Conservation (phyloP, 2,888 invertebrate species). For the Protophormia terraenovae region DNA sequence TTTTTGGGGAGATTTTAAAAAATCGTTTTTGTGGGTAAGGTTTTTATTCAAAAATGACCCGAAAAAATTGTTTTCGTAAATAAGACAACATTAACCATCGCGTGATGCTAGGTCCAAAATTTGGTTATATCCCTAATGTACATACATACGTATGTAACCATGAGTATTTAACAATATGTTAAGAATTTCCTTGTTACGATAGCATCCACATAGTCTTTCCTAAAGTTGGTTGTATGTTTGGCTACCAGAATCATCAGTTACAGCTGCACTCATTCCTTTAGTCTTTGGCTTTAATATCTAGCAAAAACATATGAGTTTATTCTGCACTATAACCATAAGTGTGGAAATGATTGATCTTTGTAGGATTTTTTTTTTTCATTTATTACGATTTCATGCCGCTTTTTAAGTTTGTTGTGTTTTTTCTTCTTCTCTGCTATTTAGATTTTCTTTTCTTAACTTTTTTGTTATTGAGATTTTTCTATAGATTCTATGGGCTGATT, state of each 20-base stretch:
- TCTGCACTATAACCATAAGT: slow-evolving; percentile 62
- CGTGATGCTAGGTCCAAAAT: too few relatives aligned
- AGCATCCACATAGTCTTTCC: not conserved
- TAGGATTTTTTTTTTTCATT: slow-evolving; percentile 42
- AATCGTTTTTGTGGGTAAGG: too few relatives aligned
- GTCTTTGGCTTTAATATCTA: not conserved
- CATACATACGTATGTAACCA: too few relatives aligned
- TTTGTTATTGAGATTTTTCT: slow-evolving; percentile 48
- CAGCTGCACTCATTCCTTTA: slow-evolving; percentile 32
- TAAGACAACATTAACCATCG: too few relatives aligned
- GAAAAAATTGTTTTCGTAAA: too few relatives aligned
- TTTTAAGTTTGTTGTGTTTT: slow-evolving; percentile 39
- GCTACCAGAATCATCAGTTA: slow-evolving; percentile 7
- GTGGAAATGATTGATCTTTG: slow-evolving; percentile 77
- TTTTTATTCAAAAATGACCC: too few relatives aligned
- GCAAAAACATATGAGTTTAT: not conserved
- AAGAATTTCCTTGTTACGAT: slow-evolving; percentile 40
- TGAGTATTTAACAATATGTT: too few relatives aligned
- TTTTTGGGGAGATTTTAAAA: too few relatives aligned
- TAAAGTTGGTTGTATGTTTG: not conserved
- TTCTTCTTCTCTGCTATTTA: slow-evolving; percentile 33
- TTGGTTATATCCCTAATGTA: too few relatives aligned
- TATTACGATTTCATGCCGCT: slow-evolving; percentile 63
- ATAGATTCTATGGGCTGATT: slow-evolving; percentile 63
- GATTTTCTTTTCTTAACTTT: not conserved